Base-by-base conservation (phyloP, 2,113 vertebrate species). In the Megaleporinus macrocephalus region DNA sequence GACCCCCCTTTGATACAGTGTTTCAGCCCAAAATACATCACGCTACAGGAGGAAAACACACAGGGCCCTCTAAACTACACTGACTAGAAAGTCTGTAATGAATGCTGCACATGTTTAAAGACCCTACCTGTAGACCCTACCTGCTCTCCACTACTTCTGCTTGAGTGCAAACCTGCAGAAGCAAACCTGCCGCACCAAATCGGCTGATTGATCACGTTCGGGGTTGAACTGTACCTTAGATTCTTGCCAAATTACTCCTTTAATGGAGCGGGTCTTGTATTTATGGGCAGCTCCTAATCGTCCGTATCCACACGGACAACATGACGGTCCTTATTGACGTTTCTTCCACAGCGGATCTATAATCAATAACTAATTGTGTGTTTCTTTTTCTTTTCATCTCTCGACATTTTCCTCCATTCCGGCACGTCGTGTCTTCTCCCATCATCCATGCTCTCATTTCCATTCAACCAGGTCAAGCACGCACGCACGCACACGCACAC, bases 351-450 rank as follows among this genome's bases (percentile, higher is more conserved):
- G 26, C 2, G 29, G 53, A 70, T 61, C 33, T 44, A 61, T 72
- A 79, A 79, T 79, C 78, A 79, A 79, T 62, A 79, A 22, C 33
- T 49, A 79, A 79, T 79, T 30, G 36, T 24, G 55, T 70, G 22
- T 75, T 36, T 59, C 59, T 29, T 55, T 27, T 33, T 16, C 27
- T 26, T 61, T n/a, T 57, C 33, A 59, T 63, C 55, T 71, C 61
- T 27, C 47, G 51, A 70, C 30, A 79, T 27, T 33, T 79, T 49
- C 36, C 12, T 61, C n/a, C 18, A 59, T 47, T 29, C 13, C 30
- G 5, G 41, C 51, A 68, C 13, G 20, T 53, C 26, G 20, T 36
- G 22, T 26, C 15, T 53, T 70, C 13, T 66, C 4, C 33, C 30
- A 69, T 57, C 49, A 41, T 26, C 7, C n/a, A 49, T 83, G 76